Evolutionary conservation across 2,113 vertebrate species (phyloP).

Genomic region (Sigmodon hispidus): DNA sequence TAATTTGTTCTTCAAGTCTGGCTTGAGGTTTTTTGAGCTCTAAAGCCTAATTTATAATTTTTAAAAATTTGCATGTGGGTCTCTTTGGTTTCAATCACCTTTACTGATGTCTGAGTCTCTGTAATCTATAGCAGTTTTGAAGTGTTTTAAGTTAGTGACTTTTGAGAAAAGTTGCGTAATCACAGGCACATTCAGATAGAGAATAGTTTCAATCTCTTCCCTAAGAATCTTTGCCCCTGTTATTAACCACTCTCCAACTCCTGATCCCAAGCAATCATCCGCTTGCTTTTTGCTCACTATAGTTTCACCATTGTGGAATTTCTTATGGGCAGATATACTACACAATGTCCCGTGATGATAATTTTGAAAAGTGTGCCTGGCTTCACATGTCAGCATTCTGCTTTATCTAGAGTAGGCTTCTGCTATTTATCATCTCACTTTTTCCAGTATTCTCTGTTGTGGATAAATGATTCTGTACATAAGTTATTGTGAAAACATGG

Average conservation of each 20-base stretch:
- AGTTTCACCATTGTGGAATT: background rate
- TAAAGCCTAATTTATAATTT: background rate
- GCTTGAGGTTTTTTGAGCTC: background rate
- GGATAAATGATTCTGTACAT: background rate
- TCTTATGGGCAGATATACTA: background rate
- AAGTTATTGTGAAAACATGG: background rate
- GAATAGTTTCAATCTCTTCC: background rate
- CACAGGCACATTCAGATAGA: background rate
- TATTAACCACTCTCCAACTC: background rate
- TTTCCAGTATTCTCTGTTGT: background rate
- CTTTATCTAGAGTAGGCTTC: background rate
- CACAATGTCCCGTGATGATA: background rate
- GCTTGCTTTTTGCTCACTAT: background rate
- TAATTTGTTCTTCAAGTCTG: background rate
- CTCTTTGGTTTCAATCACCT: conserved; percentile 10
- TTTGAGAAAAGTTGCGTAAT: background rate
- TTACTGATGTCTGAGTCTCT: background rate
- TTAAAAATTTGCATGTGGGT: background rate
- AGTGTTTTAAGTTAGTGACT: background rate
- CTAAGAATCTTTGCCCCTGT: background rate
- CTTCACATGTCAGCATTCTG: background rate
- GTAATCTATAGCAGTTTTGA: background rate
- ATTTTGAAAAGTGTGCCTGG: background rate
- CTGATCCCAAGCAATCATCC: background rate
- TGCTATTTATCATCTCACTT: background rate